These are phyloP conservation scores for Dione vanillae DNA, from an alignment of 2,888 invertebrate genomes.

Conservation along the genomic window DNA sequence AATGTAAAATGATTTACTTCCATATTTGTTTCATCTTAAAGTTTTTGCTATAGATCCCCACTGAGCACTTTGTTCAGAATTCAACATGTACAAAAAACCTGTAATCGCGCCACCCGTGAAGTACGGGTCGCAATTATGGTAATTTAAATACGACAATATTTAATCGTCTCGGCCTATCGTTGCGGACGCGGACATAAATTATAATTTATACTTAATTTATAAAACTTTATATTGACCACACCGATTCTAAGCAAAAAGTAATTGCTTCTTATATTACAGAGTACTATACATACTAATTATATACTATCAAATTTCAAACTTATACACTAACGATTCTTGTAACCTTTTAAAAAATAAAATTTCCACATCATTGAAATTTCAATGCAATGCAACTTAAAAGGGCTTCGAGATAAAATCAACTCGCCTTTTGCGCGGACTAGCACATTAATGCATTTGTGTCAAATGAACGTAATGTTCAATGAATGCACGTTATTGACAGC, in stretches of 20 bases:
- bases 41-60: background rate
- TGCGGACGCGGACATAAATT: conserved; percentile 17
- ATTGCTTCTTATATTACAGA: background rate
- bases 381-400: background rate
- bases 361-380: conserved; percentile 2
- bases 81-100: conserved; percentile 11
- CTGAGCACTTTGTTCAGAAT: conserved; percentile 5
- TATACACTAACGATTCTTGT: background rate
- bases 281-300: background rate
- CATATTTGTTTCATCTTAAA: background rate
- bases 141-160: conserved; percentile 27
- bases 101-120: conserved; percentile 25
- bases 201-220: conserved; percentile 16
- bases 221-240: conserved; percentile 16
- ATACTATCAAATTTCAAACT: background rate
- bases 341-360: conserved; percentile 8
- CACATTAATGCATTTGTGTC: conserved; percentile 25
- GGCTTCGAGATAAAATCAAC: conserved; percentile 18
- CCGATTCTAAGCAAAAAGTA: background rate
- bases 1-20: background rate
- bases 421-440: background rate
- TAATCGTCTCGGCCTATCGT: conserved; percentile 19
- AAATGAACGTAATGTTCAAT: conserved; percentile 16
- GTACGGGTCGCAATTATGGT: conserved; percentile 20
- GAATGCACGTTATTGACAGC: conserved; percentile 14